Percentiles rank a stretch among this genome's conserved stretches.
Evolutionary conservation across 2,113 vertebrate genomes (phyloP).

Genomic region (Engraulis encrasicolus): DNA sequence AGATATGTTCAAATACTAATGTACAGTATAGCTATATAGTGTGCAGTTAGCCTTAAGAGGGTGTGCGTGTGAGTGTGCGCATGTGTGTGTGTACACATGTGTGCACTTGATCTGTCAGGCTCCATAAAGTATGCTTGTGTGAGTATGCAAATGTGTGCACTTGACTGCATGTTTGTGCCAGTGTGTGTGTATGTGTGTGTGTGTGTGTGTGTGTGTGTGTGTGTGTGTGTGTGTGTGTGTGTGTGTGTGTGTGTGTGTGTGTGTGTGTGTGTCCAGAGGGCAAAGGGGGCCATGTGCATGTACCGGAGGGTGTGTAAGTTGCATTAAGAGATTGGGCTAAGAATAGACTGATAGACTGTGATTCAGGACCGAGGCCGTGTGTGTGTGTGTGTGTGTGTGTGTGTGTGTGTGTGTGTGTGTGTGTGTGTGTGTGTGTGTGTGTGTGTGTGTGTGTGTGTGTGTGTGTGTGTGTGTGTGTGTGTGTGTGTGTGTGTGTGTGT

Average conservation of each 20-base stretch:
- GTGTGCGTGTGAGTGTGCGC: not conserved
- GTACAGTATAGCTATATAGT: not conserved
- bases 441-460: too few relatives aligned
- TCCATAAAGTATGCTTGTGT: conserved; percentile 44
- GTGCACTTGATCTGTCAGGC: conserved; percentile 49
- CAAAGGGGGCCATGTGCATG: not conserved
- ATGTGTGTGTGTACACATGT: not conserved
- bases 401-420: too few relatives aligned
- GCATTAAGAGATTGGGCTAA: conserved; percentile 5
- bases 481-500: too few relatives aligned
- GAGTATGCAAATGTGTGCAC: not conserved
- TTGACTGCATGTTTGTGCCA: conserved; percentile 52
- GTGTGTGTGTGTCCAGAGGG: not conserved
- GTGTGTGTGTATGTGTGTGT: not conserved
- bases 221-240: not conserved
- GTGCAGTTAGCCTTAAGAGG: not conserved
- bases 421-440: too few relatives aligned
- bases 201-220: not conserved
- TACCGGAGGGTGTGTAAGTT: conserved; percentile 16
- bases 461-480: too few relatives aligned
- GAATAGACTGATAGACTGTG: conserved; percentile 9
- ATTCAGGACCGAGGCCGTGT: not conserved
- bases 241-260: not conserved
- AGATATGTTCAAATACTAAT: too few relatives aligned
- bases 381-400: too few relatives aligned